A percentile compares a stretch with the other conserved stretches of the same genome.
phyloP scores from a whole-genome alignment of 64 coral and sea anemone genomes.

The Dendrophyllia cribrosa region DNA sequence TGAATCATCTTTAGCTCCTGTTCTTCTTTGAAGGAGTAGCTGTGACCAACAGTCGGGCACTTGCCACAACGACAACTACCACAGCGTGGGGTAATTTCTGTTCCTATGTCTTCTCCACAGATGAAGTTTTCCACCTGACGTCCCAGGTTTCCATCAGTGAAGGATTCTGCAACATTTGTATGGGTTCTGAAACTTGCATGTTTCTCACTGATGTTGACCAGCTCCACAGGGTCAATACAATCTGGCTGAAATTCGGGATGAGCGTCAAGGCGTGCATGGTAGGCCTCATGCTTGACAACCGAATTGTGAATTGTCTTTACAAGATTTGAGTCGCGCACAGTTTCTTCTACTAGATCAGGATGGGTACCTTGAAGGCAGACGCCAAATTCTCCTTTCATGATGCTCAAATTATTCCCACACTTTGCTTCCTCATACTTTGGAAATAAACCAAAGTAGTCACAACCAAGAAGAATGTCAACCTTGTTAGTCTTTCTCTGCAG shows the following conservation, averaged over 20 bases:
- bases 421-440: conserved; percentile 44
- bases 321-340: conserved; percentile 43
- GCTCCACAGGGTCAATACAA: background rate
- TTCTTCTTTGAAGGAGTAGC: conserved; percentile 69
- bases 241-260: conserved; percentile 32
- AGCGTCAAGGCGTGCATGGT: conserved; percentile 10
- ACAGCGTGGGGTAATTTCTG: conserved; percentile 63
- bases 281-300: conserved; percentile 31
- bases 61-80: conserved; percentile 58
- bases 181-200: background rate
- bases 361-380: conserved; percentile 64
- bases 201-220: background rate
- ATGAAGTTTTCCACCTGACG: conserved; percentile 22
- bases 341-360: conserved; percentile 41
- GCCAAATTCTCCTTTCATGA: conserved; percentile 55
- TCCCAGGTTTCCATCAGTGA: conserved; percentile 12
- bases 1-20: conserved; percentile 69
- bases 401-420: conserved; percentile 40
- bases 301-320: conserved; percentile 52
- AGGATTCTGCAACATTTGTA: conserved; percentile 28
- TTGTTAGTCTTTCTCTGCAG: conserved; percentile 47
- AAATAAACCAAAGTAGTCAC: conserved; percentile 53
- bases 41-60: conserved; percentile 56
- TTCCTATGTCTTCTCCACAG: conserved; percentile 55
- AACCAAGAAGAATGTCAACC: conserved; percentile 57